Base-by-base conservation (phyloP, 1,140 invertebrate genomes). In the Belonocnema kinseyi region DNA sequence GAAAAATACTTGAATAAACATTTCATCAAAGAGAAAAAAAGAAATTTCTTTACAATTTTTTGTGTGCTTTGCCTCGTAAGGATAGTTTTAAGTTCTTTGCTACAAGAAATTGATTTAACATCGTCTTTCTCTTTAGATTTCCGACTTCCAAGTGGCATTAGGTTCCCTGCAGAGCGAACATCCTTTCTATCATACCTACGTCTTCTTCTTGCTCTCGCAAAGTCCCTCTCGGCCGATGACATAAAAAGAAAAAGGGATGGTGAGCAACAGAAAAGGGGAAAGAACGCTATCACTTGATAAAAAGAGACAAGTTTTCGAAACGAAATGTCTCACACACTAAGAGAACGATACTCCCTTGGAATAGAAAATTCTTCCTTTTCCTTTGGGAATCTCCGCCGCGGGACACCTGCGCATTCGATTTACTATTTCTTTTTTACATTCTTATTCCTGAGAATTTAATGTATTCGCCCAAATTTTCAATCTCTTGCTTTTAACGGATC, bases 381-480 rank as follows among this genome's bases (percentile, higher is more conserved):
- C 79, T 85, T 79, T 75, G 85, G 81, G 85, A 86, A 86, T 86
- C 79, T 79, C 79, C 79, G 82, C 79, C 85, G 82, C 85, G 82
- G 82, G 85, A 86, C 85, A 85, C 85, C 85, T 87, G 85, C 78
- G 83, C 74, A 73, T 72, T 78, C 52, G 61, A 61, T 79, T 84
- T 76, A 76, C 54, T 72, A 53, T 58, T 61, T 14, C 40, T 66
- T 76, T 33, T 70, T 56, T 51, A 58, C 26, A 40, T 53, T n/a
- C 26, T n/a, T n/a, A n/a, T n/a, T n/a, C n/a, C n/a, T n/a, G n/a
- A n/a, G n/a, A n/a, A n/a, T n/a, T n/a, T n/a, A n/a, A n/a, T n/a
- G n/a, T n/a, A n/a, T n/a, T n/a, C n/a, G n/a, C n/a, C n/a, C n/a
- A n/a, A n/a, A n/a, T n/a, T n/a, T n/a, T n/a, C n/a, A n/a, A n/a